Evolutionary conservation across 2,888 invertebrate species (phyloP).

Genomic region (Leptura quadrifasciata): DNA sequence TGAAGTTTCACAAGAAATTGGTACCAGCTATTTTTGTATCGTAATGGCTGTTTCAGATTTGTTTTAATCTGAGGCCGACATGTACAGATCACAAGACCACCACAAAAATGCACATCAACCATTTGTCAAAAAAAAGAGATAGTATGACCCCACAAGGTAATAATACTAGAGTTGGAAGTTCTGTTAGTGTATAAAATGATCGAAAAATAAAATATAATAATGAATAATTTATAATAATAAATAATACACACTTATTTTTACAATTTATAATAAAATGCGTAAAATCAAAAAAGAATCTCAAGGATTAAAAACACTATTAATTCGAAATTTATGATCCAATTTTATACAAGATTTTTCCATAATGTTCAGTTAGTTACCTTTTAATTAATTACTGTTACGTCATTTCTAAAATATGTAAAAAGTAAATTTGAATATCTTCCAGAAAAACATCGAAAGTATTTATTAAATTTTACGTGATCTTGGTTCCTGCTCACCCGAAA

Average conservation of each 20-base stretch:
- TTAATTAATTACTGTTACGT: background rate
- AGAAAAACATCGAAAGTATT: background rate
- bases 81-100: too few relatives aligned
- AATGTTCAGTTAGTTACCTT: background rate
- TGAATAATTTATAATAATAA: background rate
- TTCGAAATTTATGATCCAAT: background rate
- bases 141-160: too few relatives aligned
- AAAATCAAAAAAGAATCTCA: background rate
- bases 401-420: background rate
- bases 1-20: too few relatives aligned
- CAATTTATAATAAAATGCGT: background rate
- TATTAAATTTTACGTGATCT: background rate
- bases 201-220: background rate
- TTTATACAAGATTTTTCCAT: background rate
- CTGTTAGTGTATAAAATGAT: too few relatives aligned
- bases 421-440: background rate
- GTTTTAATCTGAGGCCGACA: too few relatives aligned
- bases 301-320: slow-evolving; percentile 10
- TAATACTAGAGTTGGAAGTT: too few relatives aligned
- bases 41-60: too few relatives aligned
- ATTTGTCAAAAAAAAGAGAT: too few relatives aligned
- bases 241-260: background rate
- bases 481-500: background rate
- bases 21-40: too few relatives aligned
- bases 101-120: too few relatives aligned